Evolutionary conservation across 1,140 invertebrate species (phyloP).

Genomic region (Rhizoglyphus robini): DNA sequence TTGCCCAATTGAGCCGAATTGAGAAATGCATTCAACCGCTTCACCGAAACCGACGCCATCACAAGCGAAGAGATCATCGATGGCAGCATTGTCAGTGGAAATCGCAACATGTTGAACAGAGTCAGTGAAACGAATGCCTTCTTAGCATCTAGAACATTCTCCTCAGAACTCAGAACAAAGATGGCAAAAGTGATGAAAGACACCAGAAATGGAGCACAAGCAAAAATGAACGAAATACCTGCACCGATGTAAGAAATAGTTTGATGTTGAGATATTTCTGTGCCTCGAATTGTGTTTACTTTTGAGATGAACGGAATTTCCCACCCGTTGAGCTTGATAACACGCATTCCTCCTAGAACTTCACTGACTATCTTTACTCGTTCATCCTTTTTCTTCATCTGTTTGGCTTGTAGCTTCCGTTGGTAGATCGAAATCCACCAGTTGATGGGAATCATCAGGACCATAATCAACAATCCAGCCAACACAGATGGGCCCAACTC

Average conservation of each 20-base stretch:
- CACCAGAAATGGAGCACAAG: conserved; percentile 6
- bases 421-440: neutral
- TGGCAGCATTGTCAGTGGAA: conserved; percentile 28
- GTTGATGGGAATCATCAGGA: conserved; percentile 35
- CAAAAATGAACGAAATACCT: conserved; percentile 4
- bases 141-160: neutral
- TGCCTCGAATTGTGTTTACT: neutral
- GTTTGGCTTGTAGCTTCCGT: conserved; percentile 31
- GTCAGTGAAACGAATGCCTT: conserved; percentile 4
- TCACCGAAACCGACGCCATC: conserved; percentile 56
- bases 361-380: conserved; percentile 33
- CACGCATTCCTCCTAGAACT: conserved; percentile 33
- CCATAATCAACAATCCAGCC: conserved; percentile 36
- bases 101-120: conserved; percentile 20
- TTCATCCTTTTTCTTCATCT: conserved; percentile 34
- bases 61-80: conserved; percentile 14
- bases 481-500: conserved; percentile 40
- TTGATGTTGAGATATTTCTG: conserved; percentile 10
- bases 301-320: conserved; percentile 27
- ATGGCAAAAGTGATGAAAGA: conserved; percentile 6
- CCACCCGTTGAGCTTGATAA: conserved; percentile 26
- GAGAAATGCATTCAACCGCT: conserved; percentile 77
- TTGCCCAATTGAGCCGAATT: conserved; percentile 49
- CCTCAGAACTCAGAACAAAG: neutral
- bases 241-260: neutral